Evolutionary conservation across 2,797 vertebrate species (phyloP).

Genomic region (Pteronotus mesoamericanus): DNA sequence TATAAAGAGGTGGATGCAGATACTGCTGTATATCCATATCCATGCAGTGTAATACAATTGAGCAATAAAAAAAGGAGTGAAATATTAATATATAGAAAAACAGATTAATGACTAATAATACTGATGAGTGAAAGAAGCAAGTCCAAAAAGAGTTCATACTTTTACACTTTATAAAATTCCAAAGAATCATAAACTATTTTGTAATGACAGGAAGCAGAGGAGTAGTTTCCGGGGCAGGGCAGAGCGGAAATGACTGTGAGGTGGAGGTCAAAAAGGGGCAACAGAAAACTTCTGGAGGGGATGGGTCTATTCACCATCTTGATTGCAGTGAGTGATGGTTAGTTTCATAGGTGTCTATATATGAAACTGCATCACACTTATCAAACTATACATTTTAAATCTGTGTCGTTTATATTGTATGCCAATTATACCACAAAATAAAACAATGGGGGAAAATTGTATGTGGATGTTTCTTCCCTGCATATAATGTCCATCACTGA

Average conservation of each 20-base stretch:
- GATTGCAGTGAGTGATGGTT: neutral
- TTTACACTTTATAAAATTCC: neutral
- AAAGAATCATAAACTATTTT: neutral
- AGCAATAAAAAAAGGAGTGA: neutral
- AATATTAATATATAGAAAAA: neutral
- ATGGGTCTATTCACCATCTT: neutral
- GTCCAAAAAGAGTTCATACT: no score
- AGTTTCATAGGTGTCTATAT: neutral
- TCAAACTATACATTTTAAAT: neutral
- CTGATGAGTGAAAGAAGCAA: neutral
- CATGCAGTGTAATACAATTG: neutral
- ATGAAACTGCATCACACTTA: neutral
- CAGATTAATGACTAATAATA: neutral
- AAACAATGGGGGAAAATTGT: neutral
- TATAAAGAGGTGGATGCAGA: neutral
- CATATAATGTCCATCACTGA: neutral
- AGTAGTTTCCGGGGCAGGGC: neutral
- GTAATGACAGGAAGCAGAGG: neutral
- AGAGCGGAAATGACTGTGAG: neutral
- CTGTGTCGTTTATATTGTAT: neutral
- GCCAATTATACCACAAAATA: neutral
- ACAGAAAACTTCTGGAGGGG: neutral
- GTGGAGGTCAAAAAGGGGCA: fast-evolving
- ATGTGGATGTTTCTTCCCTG: neutral
- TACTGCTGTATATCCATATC: fast-evolving